Base-by-base conservation (phyloP, 1,140 invertebrate species). In the Monomorium pharaonis region DNA sequence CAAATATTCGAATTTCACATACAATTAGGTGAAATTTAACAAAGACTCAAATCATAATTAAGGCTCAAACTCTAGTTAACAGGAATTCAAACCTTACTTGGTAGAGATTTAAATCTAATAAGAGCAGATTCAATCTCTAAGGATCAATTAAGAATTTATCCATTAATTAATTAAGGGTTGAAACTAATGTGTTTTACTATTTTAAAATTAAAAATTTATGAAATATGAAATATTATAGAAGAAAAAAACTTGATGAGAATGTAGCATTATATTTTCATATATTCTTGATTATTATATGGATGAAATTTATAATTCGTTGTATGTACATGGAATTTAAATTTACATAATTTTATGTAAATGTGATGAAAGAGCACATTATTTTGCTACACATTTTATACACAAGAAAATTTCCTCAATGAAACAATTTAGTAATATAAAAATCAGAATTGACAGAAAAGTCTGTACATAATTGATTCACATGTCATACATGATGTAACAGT, bases 241-340 rank as follows among this genome's bases (percentile, higher is more conserved):
- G 44, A 16, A 62, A 7, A 77, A 27, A 37, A 12, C 18, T 65
- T 18, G 14, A n/a, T 49, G 1, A 76, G 5, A 77, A 33, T 18
- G 27, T 1, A 56, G 7, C 30, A 27, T 76, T 51, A 37, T 51
- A 67, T 67, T 67, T 77, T 80, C 16, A 67, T 54, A 9, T 3
- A 0, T 80, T 7, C 30, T 37, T 67, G 3, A 51, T 33, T 65
- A 14, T 2, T 1, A 7, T 69, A 56, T 0, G 16, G 16, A 54
- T 16, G 9, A 69, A 54, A 69, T 80, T 80, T 67, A 69, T 37
- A 33, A 80, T 69, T 80, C 27, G 42, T 77, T 24, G 62, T 67
- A 30, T 24, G 62, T 67, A 30, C 3, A 63, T 0, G 51, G 12
- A 63, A 54, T 67, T 54, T 9, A 14, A 18, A 80, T 67, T 56